Base-by-base conservation (phyloP, 2,888 invertebrate species). In the Mactromeris polynyma region DNA sequence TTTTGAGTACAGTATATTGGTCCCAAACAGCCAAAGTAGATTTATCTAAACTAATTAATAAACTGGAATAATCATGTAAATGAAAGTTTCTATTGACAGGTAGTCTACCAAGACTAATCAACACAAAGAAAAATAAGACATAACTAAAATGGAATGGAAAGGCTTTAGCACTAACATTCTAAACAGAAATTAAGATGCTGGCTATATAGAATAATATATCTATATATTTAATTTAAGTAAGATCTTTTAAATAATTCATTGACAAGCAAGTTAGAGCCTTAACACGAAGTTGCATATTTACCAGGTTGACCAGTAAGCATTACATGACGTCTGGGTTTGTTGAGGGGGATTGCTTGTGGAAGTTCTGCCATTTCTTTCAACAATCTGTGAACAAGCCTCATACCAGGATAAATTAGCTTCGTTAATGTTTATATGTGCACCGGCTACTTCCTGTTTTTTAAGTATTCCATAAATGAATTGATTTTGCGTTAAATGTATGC, bases 261-360 rank as follows among this genome's bases (percentile, higher is more conserved):
- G 36, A 36, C 36, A 77, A 77, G 54, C 33, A 73, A 33, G 54
- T 54, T 54, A 21, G 6, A 6, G 4, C 14, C 17, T n/a, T 21
- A 21, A 40, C 38, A 38, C 2, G 0, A 79, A 79, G 9, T 2
- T 40, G 19, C 2, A 11, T 21, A 21, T 36, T 69, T 79, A 94
- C 94, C 95, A 86, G 94, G 95, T 78, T 90, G 90, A 9, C 95
- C 95, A 58, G 95, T 95, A 2, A 95, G 81, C 38, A 95, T 58
- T 82, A 95, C 86, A 82, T 94, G 93, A 81, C 91, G 90, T 17
- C 85, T 86, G 21, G 93, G 88, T 46, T 92, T 89, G 33, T 83
- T 51, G 42, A 91, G 83, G 46, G 87, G 90, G 78, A 91, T 87
- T 42, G 89, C 90, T 36, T 21, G 73, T 19, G 73, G 73, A 73